These are phyloP conservation scores for Aselliscus stoliczkanus DNA, from an alignment of 2,797 vertebrate genomes.

Conservation along the genomic window DNA sequence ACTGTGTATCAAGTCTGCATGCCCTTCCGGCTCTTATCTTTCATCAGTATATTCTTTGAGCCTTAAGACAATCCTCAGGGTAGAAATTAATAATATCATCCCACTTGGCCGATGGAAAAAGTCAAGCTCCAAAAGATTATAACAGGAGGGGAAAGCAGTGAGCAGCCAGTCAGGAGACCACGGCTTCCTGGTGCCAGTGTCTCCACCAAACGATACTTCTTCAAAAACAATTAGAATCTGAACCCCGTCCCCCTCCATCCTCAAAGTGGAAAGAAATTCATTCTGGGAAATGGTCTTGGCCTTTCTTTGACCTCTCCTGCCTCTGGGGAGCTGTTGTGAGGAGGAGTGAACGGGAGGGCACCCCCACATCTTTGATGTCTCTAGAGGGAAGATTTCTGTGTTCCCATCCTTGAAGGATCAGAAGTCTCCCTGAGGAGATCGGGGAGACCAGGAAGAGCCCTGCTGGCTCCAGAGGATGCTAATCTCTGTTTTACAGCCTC, in stretches of 20 bases:
- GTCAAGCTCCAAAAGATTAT: neutral
- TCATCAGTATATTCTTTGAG: neutral
- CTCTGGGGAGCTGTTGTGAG: neutral
- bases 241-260: neutral
- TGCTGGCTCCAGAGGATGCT: neutral
- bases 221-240: neutral
- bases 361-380: neutral
- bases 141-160: neutral
- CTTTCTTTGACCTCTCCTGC: neutral
- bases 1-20: accelerated
- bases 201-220: neutral
- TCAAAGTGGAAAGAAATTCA: neutral
- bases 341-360: neutral
- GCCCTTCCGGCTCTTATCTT: neutral
- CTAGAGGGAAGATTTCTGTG: neutral
- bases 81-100: neutral
- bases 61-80: neutral
- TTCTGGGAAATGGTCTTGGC: neutral
- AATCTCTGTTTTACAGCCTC: neutral
- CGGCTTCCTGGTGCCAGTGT: neutral
- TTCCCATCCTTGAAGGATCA: neutral
- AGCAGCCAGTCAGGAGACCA: neutral
- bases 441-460: neutral
- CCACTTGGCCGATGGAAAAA: neutral
- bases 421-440: neutral